Base-by-base conservation (phyloP, 2,888 invertebrate species). In the Dyspetes luteomarginatus region DNA sequence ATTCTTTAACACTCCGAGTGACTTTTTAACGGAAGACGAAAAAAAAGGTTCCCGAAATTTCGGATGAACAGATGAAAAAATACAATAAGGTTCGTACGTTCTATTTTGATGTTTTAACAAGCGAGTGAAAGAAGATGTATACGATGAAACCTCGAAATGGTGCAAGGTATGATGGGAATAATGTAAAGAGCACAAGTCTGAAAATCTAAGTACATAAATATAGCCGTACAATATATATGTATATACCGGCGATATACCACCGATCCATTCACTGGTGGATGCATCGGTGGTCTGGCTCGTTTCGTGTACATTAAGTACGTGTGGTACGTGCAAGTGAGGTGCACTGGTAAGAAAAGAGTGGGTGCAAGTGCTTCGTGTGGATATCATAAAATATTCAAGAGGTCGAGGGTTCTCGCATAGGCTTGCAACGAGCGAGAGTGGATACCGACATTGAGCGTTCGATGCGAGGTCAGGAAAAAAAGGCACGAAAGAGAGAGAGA, bases 321-420 rank as follows among this genome's bases (percentile, higher is more conserved):
- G 55, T 50, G 36, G 73, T 56, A 36, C 52, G 56, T 56, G 52
- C 56, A 56, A 50, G 62, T 43, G 56, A 30, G 26, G 41, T 56
- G 64, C 17, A 26, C 74, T 48, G 30, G 48, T 69, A 26, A 71
- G 22, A 50, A 48, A 58, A 52, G 65, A 30, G 68, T 58, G 43
- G 41, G 43, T 22, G 73, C 30, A 75, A 74, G 71, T 68, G 77
- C 71, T 41, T 62, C 77, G 55, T 62, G 43, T 73, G 81, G 67
- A 55, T 69, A 43, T 75, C 79, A 88, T 88, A 75, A 89, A 89
- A 83, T 88, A 89, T 89, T 89, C 88, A 89, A 81, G 82, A 77
- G 78, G 68, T 60, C 78, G 81, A 85, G 86, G 85, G 84, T 83
- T 84, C 75, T 28, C 58, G 58, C 24, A 36, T 48, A 55, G 67